A percentile compares a stretch with the other conserved stretches of the same genome.
Evolutionary conservation across 2,888 invertebrate genomes (phyloP).

Genomic region (Saturnia pavonia): DNA sequence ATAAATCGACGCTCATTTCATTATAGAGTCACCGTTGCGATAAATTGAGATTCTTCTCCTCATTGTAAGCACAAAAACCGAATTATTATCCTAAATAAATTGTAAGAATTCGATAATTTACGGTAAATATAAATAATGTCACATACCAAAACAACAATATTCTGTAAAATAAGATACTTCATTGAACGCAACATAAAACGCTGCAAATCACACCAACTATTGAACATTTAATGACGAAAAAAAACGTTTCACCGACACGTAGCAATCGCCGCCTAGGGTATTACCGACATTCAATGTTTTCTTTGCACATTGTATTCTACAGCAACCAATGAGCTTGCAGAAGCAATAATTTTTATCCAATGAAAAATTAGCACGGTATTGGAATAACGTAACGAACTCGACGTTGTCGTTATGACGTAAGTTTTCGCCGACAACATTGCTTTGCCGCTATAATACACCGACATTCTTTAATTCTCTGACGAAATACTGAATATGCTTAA

Average conservation of each 20-base stretch:
- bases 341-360: conserved; percentile 33
- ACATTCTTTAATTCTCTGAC: conserved; percentile 28
- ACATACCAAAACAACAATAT: conserved; percentile 76
- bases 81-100: background rate
- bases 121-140: conserved; percentile 39
- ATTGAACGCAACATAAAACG: conserved; percentile 65
- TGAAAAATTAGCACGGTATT: conserved; percentile 19
- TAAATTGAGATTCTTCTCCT: conserved; percentile 36
- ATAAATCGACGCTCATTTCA: conserved; percentile 45
- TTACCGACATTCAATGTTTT: conserved; percentile 63
- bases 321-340: conserved; percentile 36
- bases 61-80: background rate
- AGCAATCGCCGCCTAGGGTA: conserved; percentile 51
- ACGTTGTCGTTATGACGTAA: conserved; percentile 43
- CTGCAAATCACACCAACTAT: conserved; percentile 69
- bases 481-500: conserved; percentile 24
- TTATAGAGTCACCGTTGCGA: conserved; percentile 33
- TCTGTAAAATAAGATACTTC: conserved; percentile 54
- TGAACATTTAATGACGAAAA: conserved; percentile 67
- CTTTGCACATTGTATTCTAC: conserved; percentile 25
- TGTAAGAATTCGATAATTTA: background rate
- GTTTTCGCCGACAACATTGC: conserved; percentile 51
- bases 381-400: conserved; percentile 57
- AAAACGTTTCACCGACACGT: conserved; percentile 68
- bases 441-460: conserved; percentile 42